Evolutionary conservation across 1,140 invertebrate species (phyloP).

Genomic region (Trachymyrmex cornetzi): DNA sequence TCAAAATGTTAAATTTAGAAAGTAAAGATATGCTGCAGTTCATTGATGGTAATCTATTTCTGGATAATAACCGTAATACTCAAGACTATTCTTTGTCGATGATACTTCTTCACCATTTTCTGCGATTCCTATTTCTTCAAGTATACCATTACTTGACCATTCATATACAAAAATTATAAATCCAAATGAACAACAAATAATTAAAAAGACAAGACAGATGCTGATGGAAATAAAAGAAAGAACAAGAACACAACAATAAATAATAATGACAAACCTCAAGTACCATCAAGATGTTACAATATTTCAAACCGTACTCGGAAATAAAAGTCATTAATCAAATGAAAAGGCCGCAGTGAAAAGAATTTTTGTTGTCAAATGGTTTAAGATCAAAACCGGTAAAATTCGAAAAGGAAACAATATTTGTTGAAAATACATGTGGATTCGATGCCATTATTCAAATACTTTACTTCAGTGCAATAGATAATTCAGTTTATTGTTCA

Average conservation of each 20-base stretch:
- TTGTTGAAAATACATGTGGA: slow-evolving; percentile 3
- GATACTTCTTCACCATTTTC: background rate
- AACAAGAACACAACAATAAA: background rate
- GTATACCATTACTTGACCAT: background rate
- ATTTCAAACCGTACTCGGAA: slow-evolving; percentile 11
- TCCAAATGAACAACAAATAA: background rate
- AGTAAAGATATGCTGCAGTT: background rate
- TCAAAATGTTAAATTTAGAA: background rate
- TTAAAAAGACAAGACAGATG: background rate
- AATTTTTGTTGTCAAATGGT: slow-evolving; percentile 3
- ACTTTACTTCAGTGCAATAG: background rate
- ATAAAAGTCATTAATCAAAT: slow-evolving; percentile 18
- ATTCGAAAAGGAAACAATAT: background rate
- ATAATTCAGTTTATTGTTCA: slow-evolving; percentile 3
- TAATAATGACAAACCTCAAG: background rate
- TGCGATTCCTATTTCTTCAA: background rate
- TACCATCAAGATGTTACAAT: background rate
- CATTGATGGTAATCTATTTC: no score
- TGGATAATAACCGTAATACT: no score
- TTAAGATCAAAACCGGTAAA: background rate
- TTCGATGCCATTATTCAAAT: slow-evolving; percentile 9
- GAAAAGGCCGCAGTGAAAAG: background rate
- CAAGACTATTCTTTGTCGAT: background rate
- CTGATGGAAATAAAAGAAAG: background rate
- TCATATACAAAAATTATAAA: slow-evolving; percentile 1